Base-by-base conservation (phyloP, 2,888 invertebrate genomes). In the Chloromyia formosa region DNA sequence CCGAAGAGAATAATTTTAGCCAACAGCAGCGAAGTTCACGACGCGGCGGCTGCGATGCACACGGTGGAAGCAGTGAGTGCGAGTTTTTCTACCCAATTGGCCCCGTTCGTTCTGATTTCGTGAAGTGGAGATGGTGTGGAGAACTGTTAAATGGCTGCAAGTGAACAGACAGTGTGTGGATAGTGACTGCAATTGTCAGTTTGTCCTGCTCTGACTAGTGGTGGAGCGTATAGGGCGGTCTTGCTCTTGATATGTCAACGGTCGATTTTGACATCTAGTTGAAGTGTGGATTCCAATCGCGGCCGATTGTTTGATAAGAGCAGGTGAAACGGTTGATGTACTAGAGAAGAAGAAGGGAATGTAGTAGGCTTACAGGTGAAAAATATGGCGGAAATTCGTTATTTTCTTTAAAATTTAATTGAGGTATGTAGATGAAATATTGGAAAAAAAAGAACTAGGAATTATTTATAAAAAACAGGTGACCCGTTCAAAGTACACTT, bases 261-360 rank as follows among this genome's bases (percentile, higher is more conserved):
- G 14, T 35, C 16, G 18, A 12, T 18, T 56, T n/a, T 40, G 62
- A 40, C 62, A 40, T 14, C 9, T 35, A 12, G 0, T 35, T 40
- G 42, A 18, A 2, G n/a, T 62, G 62, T 62, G 62, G 62, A 62
- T 62, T 14, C 40, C 40, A 62, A 62, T 23, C 10, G n/a, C n/a
- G 5, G 42, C 10, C 35, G 62, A 16, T 22, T 14, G 1, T 62
- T 40, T 35, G 62, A 61, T 61, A 61, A 61, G 9, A 18, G n/a
- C 62, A 62, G 62, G 62, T 62, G 62, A 40, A 42, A 9, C 7
- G 27, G 7, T n/a, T 40, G 62, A n/a, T 40, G 40, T 62, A 62
- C 12, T 40, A 62, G 62, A 62, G 7, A 40, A 1, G 16, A 4
- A 18, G 2, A 16, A 1, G 4, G 3, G 16, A 16, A n/a, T n/a